A percentile compares a stretch with the other conserved stretches of the same genome.
These are phyloP conservation scores for Noctua janthe DNA, from an alignment of 2,888 invertebrate species.

Conservation along the genomic window DNA sequence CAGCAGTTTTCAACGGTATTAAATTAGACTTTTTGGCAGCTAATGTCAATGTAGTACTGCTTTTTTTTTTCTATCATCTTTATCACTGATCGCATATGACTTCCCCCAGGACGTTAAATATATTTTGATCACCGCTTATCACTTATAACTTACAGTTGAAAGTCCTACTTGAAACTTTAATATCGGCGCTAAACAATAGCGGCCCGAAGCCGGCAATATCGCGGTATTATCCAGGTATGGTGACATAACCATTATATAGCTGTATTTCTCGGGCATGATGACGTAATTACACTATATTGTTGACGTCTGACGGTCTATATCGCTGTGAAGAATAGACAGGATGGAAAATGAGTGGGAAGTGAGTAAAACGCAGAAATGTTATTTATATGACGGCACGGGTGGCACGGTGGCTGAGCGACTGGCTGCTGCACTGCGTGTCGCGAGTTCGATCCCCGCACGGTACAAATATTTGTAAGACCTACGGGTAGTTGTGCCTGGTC, in stretches of 20 bases:
- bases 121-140: background rate
- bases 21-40: background rate
- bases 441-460: too few species aligned
- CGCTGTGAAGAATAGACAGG: background rate
- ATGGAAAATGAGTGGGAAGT: background rate
- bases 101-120: background rate
- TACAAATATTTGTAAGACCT: too few species aligned
- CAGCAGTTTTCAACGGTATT: background rate
- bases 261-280: conserved; percentile 13
- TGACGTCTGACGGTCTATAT: background rate
- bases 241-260: conserved; percentile 23
- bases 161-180: conserved; percentile 38
- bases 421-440: too few species aligned
- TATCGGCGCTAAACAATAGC: conserved; percentile 44
- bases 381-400: background rate
- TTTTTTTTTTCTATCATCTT: background rate
- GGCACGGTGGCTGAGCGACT: too few species aligned
- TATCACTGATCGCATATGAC: background rate
- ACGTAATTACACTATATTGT: conserved; percentile 32
- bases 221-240: conserved; percentile 22
- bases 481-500: too few species aligned
- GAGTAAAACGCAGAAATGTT: background rate
- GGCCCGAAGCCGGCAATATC: conserved; percentile 27
- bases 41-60: background rate
- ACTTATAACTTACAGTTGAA: conserved; percentile 1